Evolutionary conservation across 2,888 invertebrate genomes (phyloP).

Genomic region (Scaptomyza tumidula): DNA sequence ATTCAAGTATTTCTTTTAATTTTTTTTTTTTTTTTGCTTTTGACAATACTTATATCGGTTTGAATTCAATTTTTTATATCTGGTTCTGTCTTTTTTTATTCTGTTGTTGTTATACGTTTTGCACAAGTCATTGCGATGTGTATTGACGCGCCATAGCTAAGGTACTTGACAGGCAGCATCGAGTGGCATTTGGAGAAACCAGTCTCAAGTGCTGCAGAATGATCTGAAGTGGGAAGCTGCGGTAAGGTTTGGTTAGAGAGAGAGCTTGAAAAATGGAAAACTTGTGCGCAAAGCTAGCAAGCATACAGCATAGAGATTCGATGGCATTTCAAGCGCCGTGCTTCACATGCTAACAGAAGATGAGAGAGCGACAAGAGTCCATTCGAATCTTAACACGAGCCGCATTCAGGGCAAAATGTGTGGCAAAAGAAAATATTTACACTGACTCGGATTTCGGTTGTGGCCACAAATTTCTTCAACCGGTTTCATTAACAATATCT

Average conservation of each 20-base stretch:
- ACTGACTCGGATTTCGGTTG: slow-evolving; percentile 50
- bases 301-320: slow-evolving; percentile 1
- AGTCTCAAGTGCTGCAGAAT: slow-evolving; percentile 78
- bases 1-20: slow-evolving; percentile 47
- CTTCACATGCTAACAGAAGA: slow-evolving; percentile 56
- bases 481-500: slow-evolving; percentile 62
- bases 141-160: slow-evolving; percentile 64
- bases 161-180: slow-evolving; percentile 75
- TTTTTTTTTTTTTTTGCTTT: slow-evolving; percentile 13
- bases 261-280: slow-evolving; percentile 31
- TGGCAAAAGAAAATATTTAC: slow-evolving; percentile 57
- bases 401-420: slow-evolving; percentile 40
- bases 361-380: slow-evolving; percentile 23
- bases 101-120: slow-evolving; percentile 48
- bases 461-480: slow-evolving; percentile 43
- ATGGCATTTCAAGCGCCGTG: slow-evolving; percentile 69
- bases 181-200: slow-evolving; percentile 76
- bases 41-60: slow-evolving; percentile 23
- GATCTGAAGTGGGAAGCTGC: slow-evolving; percentile 65
- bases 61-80: slow-evolving; percentile 8
- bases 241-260: slow-evolving; percentile 18
- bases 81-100: slow-evolving; percentile 1
- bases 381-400: slow-evolving; percentile 30
- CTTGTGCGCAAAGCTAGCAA: slow-evolving; percentile 34
- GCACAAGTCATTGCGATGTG: slow-evolving; percentile 69